These are phyloP conservation scores for Apodemia mormo DNA, from an alignment of 2,888 invertebrate genomes.

Conservation along the genomic window DNA sequence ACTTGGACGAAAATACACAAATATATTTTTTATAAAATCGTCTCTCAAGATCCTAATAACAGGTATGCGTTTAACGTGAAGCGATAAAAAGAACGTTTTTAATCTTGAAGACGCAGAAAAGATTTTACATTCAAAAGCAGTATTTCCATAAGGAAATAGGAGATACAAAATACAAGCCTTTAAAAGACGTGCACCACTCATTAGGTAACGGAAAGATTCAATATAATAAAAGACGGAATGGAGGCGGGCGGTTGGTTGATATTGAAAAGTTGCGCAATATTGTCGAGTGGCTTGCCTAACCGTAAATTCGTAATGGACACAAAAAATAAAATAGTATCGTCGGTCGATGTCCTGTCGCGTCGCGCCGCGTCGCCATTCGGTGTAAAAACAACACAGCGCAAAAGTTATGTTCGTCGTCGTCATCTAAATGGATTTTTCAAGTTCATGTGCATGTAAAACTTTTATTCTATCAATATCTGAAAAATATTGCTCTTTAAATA, in stretches of 20 bases:
- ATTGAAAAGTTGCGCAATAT: slow-evolving; percentile 82
- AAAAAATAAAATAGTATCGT: slow-evolving; percentile 72
- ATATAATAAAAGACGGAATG: slow-evolving; percentile 64
- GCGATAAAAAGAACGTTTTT: background rate
- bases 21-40: no score
- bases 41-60: no score
- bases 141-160: slow-evolving; percentile 4
- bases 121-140: background rate
- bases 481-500: no score
- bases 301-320: slow-evolving; percentile 80
- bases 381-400: slow-evolving; percentile 69
- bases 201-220: slow-evolving; percentile 72
- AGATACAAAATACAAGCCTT: background rate
- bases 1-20: no score
- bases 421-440: slow-evolving; percentile 68
- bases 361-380: slow-evolving; percentile 47
- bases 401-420: slow-evolving; percentile 59
- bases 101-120: background rate
- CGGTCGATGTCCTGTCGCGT: slow-evolving; percentile 49
- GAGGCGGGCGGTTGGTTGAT: slow-evolving; percentile 62
- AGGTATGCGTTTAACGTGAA: no score
- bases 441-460: slow-evolving; percentile 43
- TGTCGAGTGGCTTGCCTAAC: slow-evolving; percentile 72
- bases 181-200: slow-evolving; percentile 48
- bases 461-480: slow-evolving; percentile 8